These are phyloP conservation scores for Tetranychus urticae DNA, from an alignment of 1,140 invertebrate genomes.

Conservation along the genomic window DNA sequence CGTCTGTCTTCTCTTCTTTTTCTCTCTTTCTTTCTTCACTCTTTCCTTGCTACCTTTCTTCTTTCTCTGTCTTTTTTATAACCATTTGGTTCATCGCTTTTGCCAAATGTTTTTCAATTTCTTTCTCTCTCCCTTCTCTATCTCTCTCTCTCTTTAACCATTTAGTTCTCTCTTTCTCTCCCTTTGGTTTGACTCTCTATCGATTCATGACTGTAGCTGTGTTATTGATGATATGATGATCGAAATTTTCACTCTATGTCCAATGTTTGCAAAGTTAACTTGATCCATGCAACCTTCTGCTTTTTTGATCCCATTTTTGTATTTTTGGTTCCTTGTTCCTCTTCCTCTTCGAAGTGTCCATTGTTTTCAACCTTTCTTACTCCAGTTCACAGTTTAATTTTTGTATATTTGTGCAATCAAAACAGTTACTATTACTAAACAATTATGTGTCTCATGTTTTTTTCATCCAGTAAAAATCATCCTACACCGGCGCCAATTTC, in stretches of 20 bases:
- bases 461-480: not conserved
- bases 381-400: too few species aligned
- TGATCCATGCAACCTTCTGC: too few species aligned
- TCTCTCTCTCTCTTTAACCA: not conserved
- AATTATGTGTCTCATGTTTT: too few species aligned
- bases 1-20: too few species aligned
- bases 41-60: not conserved
- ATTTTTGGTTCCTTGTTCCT: too few species aligned
- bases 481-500: not conserved
- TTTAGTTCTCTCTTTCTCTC: not conserved
- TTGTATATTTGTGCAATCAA: too few species aligned
- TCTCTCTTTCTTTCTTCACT: not conserved
- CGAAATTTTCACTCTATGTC: too few species aligned
- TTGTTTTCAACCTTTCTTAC: too few species aligned
- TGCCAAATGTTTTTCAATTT: not conserved
- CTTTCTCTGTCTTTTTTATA: not conserved
- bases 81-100: not conserved
- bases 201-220: not conserved
- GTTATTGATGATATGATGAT: not conserved
- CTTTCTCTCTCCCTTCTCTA: not conserved
- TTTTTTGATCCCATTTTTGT: too few species aligned
- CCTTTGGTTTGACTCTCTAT: not conserved
- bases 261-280: too few species aligned
- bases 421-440: too few species aligned
- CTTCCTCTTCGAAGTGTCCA: too few species aligned